Evolutionary conservation across 2,888 invertebrate genomes (phyloP), one percentile per base, ranked within the genome.

Genomic region (Dione juno): DNA sequence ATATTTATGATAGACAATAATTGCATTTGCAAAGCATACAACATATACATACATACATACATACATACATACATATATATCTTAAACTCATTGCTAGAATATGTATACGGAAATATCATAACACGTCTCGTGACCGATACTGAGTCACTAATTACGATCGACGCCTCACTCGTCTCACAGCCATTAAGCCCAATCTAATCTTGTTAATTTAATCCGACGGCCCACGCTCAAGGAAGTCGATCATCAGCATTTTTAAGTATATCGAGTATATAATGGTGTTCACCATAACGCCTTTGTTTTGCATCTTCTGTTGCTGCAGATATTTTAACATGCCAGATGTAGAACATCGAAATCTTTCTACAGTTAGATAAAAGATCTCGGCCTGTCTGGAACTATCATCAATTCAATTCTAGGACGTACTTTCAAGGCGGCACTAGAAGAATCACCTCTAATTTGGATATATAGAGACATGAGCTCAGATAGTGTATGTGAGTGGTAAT

Each of bases 151-250:
- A 92, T 92, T 92, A 91, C 82, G 84, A 88, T 89, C 91, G 92
- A 90, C 92, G 91, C 92, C 89, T 88, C 80, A 77, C 80, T 78
- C 79, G 89, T 90, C 91, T 88, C 92, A 89, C 89, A 87, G 84
- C 87, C 89, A 92, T 92, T 92, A 91, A 87, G 87, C 82, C 79
- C 92, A 92, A 91, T 92, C 88, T 92, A 91, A 92, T 92, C 91
- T 89, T 86, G 91, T 92, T 92, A 90, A 90, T 88, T 81, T 80
- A 82, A 84, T 82, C 81, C 81, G 67, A 77, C 82, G 69, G 77
- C 90, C 90, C 88, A 90, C 91, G 88, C 86, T 74, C 69, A 79
- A 88, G 91, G 92, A 91, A 90, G 90, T 87, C 86, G 82, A 90
- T 90, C 86, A 88, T 91, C 88, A 89, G 81, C 77, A 77, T 80